These are phyloP conservation scores for Serranus cabrilla DNA, from an alignment of 2,797 vertebrate genomes.

Conservation along the genomic window DNA sequence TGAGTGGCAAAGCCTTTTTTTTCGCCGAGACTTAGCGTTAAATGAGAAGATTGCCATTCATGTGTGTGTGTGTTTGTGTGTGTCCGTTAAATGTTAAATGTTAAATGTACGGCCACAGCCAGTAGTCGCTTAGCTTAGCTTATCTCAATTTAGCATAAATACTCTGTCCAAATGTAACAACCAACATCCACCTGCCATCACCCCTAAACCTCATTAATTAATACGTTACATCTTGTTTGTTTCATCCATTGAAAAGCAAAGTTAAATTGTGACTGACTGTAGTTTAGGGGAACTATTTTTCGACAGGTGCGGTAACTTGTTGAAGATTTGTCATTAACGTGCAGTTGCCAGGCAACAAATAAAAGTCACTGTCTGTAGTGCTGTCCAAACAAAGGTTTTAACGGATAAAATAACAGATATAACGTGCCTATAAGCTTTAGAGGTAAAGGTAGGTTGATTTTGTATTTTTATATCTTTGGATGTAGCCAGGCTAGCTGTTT, in stretches of 20 bases:
- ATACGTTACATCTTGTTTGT: background rate
- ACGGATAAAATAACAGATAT: background rate
- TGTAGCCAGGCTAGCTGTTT: too few species aligned
- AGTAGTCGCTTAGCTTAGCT: background rate
- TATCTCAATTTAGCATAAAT: background rate
- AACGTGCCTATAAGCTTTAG: background rate
- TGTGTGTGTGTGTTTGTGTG: too few species aligned
- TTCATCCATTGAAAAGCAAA: background rate
- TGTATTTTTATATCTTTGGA: too few species aligned
- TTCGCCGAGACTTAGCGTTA: background rate
- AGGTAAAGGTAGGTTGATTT: background rate
- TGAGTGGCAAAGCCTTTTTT: background rate
- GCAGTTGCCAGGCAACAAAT: conserved; percentile 4
- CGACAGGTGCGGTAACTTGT: background rate
- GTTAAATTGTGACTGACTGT: background rate
- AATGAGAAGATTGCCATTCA: background rate
- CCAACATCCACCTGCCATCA: background rate
- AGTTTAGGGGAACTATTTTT: background rate
- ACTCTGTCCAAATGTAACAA: background rate
- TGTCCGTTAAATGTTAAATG: background rate
- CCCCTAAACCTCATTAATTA: background rate
- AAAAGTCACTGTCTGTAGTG: background rate
- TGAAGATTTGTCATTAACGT: background rate
- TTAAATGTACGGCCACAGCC: background rate
- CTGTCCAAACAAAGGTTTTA: background rate